Conservation (phyloP, 2,797 vertebrate species). For the Spea hammondii region DNA sequence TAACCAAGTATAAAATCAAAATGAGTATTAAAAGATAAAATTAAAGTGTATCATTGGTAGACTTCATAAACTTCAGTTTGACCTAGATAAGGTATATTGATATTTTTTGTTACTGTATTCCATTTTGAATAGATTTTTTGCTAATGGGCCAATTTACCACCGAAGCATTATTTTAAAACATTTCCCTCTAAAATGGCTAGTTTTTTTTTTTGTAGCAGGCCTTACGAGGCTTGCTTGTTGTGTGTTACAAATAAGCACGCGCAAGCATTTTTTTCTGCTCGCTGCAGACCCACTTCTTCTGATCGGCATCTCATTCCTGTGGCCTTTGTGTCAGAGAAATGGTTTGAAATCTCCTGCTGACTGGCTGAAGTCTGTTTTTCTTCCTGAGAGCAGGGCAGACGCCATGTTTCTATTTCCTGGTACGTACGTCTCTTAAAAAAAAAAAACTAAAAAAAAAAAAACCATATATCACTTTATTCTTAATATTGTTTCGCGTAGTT, state of each 20-base stretch:
- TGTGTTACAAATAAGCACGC: constrained; percentile 38
- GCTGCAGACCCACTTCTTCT: constrained; percentile 87
- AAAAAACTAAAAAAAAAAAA: neutral
- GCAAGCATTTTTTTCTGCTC: constrained; percentile 63
- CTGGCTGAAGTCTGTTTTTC: constrained; percentile 81
- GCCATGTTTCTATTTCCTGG: constrained; percentile 82
- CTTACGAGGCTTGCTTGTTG: constrained; percentile 22
- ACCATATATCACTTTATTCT: neutral
- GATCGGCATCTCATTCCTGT: constrained; percentile 98
- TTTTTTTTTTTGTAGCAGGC: constrained; percentile 47
- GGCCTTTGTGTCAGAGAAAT: constrained; percentile 99
- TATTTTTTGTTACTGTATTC: no score
- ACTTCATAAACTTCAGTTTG: no score
- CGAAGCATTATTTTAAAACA: constrained; percentile 26
- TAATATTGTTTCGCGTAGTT: neutral
- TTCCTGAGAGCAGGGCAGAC: constrained; percentile 80
- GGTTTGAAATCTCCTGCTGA: constrained; percentile 99
- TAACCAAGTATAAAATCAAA: no score
- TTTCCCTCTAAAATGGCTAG: constrained; percentile 7
- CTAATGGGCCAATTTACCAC: neutral
- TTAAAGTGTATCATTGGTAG: no score
- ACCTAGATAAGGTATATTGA: no score
- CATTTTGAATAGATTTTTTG: neutral
- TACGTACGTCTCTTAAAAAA: constrained; percentile 67
- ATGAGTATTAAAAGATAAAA: no score